Evolutionary conservation across 2,113 vertebrate species (phyloP).

Genomic region (Phaethon lepturus): DNA sequence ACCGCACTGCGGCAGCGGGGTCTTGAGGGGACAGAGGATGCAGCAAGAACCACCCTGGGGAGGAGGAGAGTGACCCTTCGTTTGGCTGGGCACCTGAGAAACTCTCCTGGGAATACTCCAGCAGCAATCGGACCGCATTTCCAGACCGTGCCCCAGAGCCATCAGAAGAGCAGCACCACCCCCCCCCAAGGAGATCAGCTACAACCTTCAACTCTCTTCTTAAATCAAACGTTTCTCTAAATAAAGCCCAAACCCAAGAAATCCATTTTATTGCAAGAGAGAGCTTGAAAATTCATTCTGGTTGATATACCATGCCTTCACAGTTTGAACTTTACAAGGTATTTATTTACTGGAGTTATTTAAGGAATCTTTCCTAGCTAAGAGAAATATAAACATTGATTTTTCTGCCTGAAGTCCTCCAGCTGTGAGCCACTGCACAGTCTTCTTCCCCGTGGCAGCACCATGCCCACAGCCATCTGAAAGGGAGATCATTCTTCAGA

Average conservation of each 20-base stretch:
- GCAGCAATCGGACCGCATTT: neutral
- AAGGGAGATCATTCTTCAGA: neutral
- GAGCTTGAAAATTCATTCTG: neutral
- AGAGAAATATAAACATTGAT: constrained; percentile 49
- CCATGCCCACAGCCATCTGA: neutral
- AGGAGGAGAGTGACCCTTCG: neutral
- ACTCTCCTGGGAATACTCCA: neutral
- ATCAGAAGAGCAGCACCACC: neutral
- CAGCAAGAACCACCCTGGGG: neutral
- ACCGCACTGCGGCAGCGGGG: neutral
- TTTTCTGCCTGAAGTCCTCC: constrained; percentile 32
- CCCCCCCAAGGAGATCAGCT: neutral
- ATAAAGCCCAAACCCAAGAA: constrained; percentile 11
- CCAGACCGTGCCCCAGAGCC: neutral
- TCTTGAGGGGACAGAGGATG: neutral
- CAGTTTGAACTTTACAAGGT: neutral
- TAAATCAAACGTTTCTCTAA: neutral
- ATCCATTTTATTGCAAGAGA: constrained; percentile 10
- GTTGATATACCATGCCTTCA: neutral
- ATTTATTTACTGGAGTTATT: constrained; percentile 36
- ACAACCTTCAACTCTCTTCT: constrained; percentile 3
- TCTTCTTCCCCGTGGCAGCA: neutral
- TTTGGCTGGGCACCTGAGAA: neutral
- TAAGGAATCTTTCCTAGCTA: neutral
- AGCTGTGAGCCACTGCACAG: neutral